Percentiles rank a stretch among this genome's conserved stretches.
phyloP scores from a whole-genome alignment of 2,888 invertebrate species.

The Amblyjoppa fuscipennis region DNA sequence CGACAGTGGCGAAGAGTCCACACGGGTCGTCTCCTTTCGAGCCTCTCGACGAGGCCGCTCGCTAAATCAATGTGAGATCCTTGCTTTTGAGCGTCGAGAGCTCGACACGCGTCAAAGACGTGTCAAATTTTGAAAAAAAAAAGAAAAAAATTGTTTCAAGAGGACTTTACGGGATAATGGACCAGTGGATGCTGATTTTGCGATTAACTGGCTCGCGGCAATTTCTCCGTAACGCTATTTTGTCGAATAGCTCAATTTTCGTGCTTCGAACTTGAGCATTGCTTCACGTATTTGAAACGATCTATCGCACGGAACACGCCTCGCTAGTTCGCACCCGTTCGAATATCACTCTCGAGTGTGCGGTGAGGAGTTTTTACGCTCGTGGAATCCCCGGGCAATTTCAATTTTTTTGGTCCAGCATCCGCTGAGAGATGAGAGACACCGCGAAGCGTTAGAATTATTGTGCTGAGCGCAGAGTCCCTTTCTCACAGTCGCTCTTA shows the following conservation, averaged over 20 bases:
- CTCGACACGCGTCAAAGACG: not conserved
- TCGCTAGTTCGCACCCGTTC: not conserved
- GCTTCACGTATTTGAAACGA: not conserved
- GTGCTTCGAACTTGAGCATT: not conserved
- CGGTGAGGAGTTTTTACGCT: not conserved
- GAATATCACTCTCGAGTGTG: conserved; percentile 4
- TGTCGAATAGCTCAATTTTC: not conserved
- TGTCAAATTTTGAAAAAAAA: too few relatives aligned
- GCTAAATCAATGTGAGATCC: conserved; percentile 47
- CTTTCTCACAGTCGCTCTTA: not conserved
- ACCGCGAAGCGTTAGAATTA: not conserved
- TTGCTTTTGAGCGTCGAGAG: not conserved
- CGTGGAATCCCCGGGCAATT: not conserved
- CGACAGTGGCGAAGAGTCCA: not conserved
- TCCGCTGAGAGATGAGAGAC: not conserved
- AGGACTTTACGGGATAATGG: too few relatives aligned
- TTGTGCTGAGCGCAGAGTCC: not conserved
- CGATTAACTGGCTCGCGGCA: not conserved
- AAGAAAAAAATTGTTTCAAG: too few relatives aligned
- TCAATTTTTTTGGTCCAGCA: not conserved
- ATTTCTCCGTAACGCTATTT: not conserved
- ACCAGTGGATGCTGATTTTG: not conserved
- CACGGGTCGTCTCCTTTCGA: not conserved
- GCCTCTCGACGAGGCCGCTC: conserved; percentile 21
- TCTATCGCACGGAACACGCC: not conserved